Evolutionary conservation across 2,888 invertebrate species (phyloP).

Genomic region (Acanthococcus lagerstroemiae): DNA sequence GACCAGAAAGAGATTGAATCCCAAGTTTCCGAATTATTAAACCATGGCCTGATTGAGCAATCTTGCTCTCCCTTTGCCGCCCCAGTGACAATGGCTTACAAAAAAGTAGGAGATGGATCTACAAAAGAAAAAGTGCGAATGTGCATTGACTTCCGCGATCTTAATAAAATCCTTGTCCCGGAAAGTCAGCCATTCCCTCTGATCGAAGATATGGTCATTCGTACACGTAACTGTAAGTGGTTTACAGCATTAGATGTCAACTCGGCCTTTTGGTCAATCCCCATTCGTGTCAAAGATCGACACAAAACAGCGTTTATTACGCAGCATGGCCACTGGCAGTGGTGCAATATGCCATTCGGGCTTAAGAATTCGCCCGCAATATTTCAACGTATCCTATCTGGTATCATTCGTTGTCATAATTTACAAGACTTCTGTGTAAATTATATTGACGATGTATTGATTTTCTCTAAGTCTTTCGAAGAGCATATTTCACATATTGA

Average conservation of each 20-base stretch:
- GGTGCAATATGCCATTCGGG: slow-evolving; percentile 15
- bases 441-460: not conserved
- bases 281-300: slow-evolving; percentile 10
- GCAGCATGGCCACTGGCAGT: slow-evolving; percentile 8
- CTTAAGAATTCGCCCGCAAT: slow-evolving; percentile 15
- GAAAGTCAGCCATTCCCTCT: slow-evolving; percentile 20
- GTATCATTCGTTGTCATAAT: not conserved
- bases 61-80: slow-evolving; percentile 21
- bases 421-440: not conserved
- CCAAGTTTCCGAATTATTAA: slow-evolving; percentile 15
- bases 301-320: slow-evolving; percentile 26
- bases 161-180: slow-evolving; percentile 17
- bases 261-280: slow-evolving; percentile 40
- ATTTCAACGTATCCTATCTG: not conserved
- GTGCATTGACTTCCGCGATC: slow-evolving; percentile 22
- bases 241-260: slow-evolving; percentile 40
- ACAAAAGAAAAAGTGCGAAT: slow-evolving; percentile 2
- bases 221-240: slow-evolving; percentile 39
- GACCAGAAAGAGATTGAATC: slow-evolving; percentile 24
- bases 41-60: slow-evolving; percentile 17
- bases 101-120: not conserved
- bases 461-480: slow-evolving; percentile 35
- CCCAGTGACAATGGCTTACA: slow-evolving; percentile 12
- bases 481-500: slow-evolving; percentile 35
- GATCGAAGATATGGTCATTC: slow-evolving; percentile 11